Conservation (phyloP, 2,797 vertebrate species). For the Phrynocephalus forsythii region DNA sequence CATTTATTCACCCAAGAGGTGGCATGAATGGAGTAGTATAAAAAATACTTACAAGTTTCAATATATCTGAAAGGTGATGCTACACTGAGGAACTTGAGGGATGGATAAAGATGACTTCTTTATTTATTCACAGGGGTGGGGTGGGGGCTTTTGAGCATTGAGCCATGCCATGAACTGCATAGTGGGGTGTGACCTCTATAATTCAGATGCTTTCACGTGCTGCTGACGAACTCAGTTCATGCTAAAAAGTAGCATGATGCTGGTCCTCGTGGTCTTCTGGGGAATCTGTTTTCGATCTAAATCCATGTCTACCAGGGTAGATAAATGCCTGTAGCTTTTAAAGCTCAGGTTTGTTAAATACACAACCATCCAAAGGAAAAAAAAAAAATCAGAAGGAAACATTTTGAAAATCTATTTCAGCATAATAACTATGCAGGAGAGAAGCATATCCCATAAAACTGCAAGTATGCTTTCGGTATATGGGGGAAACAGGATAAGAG, state of each 20-base stretch:
- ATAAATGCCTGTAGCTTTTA: neutral
- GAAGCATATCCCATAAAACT: slow-evolving; percentile 22
- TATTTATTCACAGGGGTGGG: too few species aligned
- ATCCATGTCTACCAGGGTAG: neutral
- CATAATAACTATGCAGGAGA: slow-evolving; percentile 43
- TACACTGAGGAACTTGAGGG: neutral
- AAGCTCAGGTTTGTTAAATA: slow-evolving; percentile 3
- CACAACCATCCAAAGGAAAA: neutral
- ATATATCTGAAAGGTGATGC: neutral
- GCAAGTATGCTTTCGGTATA: slow-evolving; percentile 29
- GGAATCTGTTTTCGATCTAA: neutral
- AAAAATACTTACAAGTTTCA: neutral
- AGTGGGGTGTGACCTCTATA: neutral
- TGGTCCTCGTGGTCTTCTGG: neutral
- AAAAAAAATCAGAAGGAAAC: slow-evolving; percentile 31
- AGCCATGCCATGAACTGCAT: too few species aligned
- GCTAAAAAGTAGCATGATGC: neutral
- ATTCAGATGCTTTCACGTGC: neutral
- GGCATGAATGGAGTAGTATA: neutral
- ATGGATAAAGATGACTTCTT: too few species aligned
- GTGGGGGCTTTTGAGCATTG: too few species aligned
- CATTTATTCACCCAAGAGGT: slow-evolving; percentile 28
- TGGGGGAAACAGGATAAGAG: neutral
- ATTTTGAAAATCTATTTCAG: slow-evolving; percentile 50
- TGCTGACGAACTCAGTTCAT: neutral